These are phyloP conservation scores for Caranx melampygus DNA, from an alignment of 2,113 vertebrate species.

Conservation along the genomic window DNA sequence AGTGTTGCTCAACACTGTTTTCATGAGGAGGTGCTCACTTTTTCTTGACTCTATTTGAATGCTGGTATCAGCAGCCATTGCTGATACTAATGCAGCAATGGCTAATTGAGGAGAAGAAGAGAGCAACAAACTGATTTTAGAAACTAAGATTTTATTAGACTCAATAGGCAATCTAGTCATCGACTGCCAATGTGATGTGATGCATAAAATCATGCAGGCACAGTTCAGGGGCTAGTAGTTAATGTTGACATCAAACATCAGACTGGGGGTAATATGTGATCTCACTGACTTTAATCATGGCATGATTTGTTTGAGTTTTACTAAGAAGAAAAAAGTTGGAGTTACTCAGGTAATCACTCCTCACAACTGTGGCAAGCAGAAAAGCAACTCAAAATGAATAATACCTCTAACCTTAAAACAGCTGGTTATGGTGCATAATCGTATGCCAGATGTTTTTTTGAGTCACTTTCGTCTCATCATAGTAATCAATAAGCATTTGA, in stretches of 20 bases:
- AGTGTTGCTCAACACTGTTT: not conserved
- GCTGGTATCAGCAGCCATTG: not conserved
- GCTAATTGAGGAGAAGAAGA: not conserved
- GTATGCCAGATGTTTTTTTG: not conserved
- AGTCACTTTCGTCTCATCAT: not conserved
- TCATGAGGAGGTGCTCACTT: not conserved
- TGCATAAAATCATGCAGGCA: not conserved
- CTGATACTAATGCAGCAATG: not conserved
- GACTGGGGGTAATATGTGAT: not conserved
- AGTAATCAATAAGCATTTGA: not conserved
- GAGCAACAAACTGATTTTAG: not conserved
- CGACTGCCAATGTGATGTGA: too few species aligned
- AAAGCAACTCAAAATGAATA: too few species aligned
- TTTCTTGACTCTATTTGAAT: not conserved
- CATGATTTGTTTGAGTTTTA: not conserved
- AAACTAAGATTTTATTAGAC: not conserved
- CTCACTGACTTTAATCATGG: not conserved
- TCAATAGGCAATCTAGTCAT: not conserved
- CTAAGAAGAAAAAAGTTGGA: too few species aligned
- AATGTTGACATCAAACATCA: constrained; percentile 5
- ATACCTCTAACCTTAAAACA: too few species aligned
- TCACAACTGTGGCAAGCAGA: too few species aligned
- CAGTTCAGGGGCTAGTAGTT: not conserved
- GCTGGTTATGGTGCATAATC: not conserved
- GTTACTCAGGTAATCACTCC: too few species aligned